A percentile compares a stretch with the other conserved stretches of the same genome.
These are phyloP conservation scores for Siniperca obscura DNA, from an alignment of 2,797 vertebrate species.

Conservation along the genomic window DNA sequence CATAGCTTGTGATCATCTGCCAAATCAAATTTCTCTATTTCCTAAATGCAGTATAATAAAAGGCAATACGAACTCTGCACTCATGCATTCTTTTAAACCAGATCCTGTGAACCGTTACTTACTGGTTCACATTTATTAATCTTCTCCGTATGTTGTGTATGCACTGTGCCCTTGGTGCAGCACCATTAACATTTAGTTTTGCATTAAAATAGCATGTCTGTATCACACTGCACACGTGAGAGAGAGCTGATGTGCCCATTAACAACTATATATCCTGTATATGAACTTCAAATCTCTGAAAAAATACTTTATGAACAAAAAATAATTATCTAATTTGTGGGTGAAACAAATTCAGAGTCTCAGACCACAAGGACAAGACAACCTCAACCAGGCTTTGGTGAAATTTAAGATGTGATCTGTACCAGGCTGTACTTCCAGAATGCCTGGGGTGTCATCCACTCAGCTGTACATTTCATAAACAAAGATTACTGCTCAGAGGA, in stretches of 20 bases:
- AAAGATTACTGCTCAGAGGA: constrained; percentile 26
- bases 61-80: neutral
- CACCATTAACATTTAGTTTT: neutral
- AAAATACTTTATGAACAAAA: neutral
- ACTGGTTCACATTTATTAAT: neutral
- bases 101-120: neutral
- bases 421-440: neutral
- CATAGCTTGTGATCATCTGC: neutral
- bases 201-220: neutral
- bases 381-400: constrained; percentile 5
- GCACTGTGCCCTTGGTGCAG: neutral
- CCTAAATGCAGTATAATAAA: neutral
- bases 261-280: neutral
- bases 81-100: neutral
- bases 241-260: neutral
- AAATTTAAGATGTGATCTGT: neutral
- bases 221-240: neutral
- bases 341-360: neutral
- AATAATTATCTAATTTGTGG: no score
- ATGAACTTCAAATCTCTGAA: neutral
- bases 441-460: neutral
- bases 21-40: neutral
- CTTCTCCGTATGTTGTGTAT: neutral
- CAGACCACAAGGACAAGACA: neutral
- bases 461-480: constrained; percentile 22